Conservation (phyloP, 2,888 invertebrate genomes). For the Lymantria monacha region DNA sequence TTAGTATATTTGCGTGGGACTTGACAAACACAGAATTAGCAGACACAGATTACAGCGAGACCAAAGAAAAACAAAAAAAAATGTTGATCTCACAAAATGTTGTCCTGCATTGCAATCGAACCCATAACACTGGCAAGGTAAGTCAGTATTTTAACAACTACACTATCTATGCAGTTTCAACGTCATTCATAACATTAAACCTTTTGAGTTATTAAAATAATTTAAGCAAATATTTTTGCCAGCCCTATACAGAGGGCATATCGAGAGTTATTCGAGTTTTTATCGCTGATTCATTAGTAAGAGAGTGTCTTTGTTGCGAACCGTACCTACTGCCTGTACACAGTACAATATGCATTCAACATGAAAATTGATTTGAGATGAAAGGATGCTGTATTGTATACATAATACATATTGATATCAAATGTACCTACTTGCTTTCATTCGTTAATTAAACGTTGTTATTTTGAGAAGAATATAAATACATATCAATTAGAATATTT, state of each 20-base stretch:
- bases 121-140: too few relatives aligned
- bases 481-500: background rate
- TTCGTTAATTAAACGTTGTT: slow-evolving; percentile 23
- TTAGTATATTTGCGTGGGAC: too few relatives aligned
- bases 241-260: slow-evolving; percentile 62
- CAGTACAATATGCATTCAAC: slow-evolving; percentile 57
- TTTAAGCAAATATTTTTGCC: slow-evolving; percentile 20
- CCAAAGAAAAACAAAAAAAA: too few relatives aligned
- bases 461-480: slow-evolving; percentile 8
- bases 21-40: too few relatives aligned
- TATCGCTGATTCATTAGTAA: slow-evolving; percentile 80
- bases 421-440: slow-evolving; percentile 26
- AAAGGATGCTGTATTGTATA: slow-evolving; percentile 50
- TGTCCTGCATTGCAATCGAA: too few relatives aligned
- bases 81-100: too few relatives aligned
- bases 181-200: too few relatives aligned
- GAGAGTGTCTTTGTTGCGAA: slow-evolving; percentile 74
- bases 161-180: too few relatives aligned
- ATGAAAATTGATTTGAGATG: slow-evolving; percentile 67
- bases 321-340: slow-evolving; percentile 41
- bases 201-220: too few relatives aligned
- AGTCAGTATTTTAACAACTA: too few relatives aligned
- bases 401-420: slow-evolving; percentile 37
- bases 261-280: slow-evolving; percentile 77
- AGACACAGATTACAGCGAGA: too few relatives aligned